Percentiles rank a stretch among this genome's conserved stretches.
Evolutionary conservation across 1,140 invertebrate genomes (phyloP).

Genomic region (Camponotus pennsylvanicus): DNA sequence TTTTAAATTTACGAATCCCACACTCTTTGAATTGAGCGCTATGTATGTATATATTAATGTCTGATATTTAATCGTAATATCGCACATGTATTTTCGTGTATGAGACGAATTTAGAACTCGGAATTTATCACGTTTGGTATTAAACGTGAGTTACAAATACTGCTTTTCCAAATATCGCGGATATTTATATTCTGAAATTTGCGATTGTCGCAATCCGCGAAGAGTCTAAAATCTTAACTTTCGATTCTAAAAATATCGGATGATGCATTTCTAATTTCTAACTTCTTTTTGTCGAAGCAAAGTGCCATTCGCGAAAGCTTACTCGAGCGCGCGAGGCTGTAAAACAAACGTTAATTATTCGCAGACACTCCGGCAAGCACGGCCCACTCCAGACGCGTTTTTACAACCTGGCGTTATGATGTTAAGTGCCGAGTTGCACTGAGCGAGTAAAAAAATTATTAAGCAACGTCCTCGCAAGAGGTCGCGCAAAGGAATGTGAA

Average conservation of each 20-base stretch:
- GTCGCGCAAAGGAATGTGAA: not conserved
- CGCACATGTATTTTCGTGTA: not conserved
- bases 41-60: not conserved
- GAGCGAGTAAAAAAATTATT: constrained; percentile 66
- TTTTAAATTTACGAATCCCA: not conserved
- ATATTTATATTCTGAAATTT: not conserved
- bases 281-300: constrained; percentile 17
- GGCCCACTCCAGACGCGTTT: constrained; percentile 65
- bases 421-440: constrained; percentile 52
- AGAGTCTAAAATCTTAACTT: no score
- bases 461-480: not conserved
- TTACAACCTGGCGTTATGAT: constrained; percentile 63
- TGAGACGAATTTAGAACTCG: not conserved
- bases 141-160: not conserved
- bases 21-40: not conserved
- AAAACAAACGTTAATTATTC: constrained; percentile 77
- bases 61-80: constrained; percentile 19
- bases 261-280: constrained; percentile 42
- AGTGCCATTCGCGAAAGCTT: constrained; percentile 9
- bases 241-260: constrained; percentile 8
- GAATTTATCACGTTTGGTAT: not conserved
- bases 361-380: constrained; percentile 51
- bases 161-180: not conserved
- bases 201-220: not conserved
- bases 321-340: constrained; percentile 43